Conservation (phyloP, 2,888 invertebrate genomes). For the Apotomis turbidana region DNA sequence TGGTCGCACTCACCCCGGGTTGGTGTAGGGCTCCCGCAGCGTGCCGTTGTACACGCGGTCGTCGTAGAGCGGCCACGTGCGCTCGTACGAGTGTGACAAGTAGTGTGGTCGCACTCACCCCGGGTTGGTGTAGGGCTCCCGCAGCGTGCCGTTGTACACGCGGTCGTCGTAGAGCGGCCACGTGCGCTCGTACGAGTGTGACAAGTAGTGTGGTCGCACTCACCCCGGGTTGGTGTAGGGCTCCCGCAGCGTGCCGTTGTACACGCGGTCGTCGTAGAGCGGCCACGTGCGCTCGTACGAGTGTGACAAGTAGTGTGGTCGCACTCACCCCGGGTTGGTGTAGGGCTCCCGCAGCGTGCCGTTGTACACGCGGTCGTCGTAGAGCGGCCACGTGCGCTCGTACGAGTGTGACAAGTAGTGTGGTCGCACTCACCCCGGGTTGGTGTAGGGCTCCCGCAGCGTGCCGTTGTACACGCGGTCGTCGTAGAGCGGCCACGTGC, state of each 20-base stretch:
- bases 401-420: too few species aligned
- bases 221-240: slow-evolving; percentile 84
- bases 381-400: slow-evolving; percentile 97
- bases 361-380: slow-evolving; percentile 89
- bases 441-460: slow-evolving; percentile 74
- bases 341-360: slow-evolving; percentile 81
- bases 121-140: slow-evolving; percentile 82
- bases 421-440: slow-evolving; percentile 78
- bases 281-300: slow-evolving; percentile 98
- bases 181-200: slow-evolving; percentile 97
- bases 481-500: slow-evolving; percentile 97
- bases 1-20: slow-evolving; percentile 78
- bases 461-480: slow-evolving; percentile 88
- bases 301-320: too few species aligned
- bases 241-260: slow-evolving; percentile 82
- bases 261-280: slow-evolving; percentile 91
- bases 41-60: slow-evolving; percentile 88
- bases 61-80: slow-evolving; percentile 97
- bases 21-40: slow-evolving; percentile 74
- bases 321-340: slow-evolving; percentile 78
- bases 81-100: slow-evolving; percentile 99
- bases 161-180: slow-evolving; percentile 96
- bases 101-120: slow-evolving; percentile 67
- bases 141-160: slow-evolving; percentile 85
- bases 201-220: too few species aligned